A percentile compares a stretch with the other conserved stretches of the same genome.
These are phyloP conservation scores for Deilephila elpenor DNA, from an alignment of 2,888 invertebrate genomes.

Conservation along the genomic window DNA sequence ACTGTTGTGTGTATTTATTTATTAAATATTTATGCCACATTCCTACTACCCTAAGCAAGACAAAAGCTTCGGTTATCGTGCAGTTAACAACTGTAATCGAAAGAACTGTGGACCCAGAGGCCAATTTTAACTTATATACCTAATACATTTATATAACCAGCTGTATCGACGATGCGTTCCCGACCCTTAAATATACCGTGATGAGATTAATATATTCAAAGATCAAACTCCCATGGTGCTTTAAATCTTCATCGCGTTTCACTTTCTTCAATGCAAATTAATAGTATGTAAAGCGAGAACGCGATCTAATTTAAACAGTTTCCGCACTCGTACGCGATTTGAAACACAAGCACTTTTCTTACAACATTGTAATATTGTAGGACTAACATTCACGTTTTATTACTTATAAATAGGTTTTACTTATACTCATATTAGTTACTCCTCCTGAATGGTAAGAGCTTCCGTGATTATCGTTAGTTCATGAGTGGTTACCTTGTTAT, in stretches of 20 bases:
- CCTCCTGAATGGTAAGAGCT: conserved; percentile 13
- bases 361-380: neutral
- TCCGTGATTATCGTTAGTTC: neutral
- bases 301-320: conserved; percentile 21
- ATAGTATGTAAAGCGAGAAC: conserved; percentile 7
- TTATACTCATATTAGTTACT: neutral
- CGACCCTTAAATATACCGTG: no score
- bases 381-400: neutral
- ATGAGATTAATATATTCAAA: neutral
- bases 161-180: no score
- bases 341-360: conserved; percentile 6
- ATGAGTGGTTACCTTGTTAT: neutral
- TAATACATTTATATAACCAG: no score
- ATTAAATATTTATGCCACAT: no score
- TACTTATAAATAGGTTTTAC: neutral
- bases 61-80: no score
- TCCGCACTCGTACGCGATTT: conserved; percentile 19
- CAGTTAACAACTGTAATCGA: no score
- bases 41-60: neutral
- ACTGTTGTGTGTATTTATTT: no score
- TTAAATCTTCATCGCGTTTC: neutral
- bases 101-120: no score
- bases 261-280: conserved; percentile 24
- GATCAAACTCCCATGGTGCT: neutral
- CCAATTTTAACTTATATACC: no score